Percentiles rank a stretch among this genome's conserved stretches.
phyloP scores from a whole-genome alignment of 2,888 invertebrate species.

The Silvanus unidentatus region DNA sequence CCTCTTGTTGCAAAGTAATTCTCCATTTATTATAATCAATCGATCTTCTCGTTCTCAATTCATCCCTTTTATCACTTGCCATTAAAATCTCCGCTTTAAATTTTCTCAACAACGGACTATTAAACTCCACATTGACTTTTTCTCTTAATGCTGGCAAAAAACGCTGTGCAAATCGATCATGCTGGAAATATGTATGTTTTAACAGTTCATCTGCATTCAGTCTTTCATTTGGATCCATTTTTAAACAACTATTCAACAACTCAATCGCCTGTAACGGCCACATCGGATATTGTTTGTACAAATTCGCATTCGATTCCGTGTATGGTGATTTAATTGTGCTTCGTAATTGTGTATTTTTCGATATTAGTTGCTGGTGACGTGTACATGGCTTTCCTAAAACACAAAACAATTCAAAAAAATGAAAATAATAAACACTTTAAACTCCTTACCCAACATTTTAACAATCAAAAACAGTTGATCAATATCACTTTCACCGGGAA shows the following conservation, averaged over 20 bases:
- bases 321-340: slow-evolving; percentile 39
- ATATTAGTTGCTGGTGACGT: slow-evolving; percentile 47
- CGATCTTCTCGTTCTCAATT: slow-evolving; percentile 20
- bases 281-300: slow-evolving; percentile 44
- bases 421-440: background rate
- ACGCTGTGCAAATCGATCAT: slow-evolving; percentile 60
- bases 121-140: slow-evolving; percentile 59
- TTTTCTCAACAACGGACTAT: slow-evolving; percentile 50
- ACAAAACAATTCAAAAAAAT: too few species aligned
- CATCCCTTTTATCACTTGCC: slow-evolving; percentile 40
- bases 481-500: slow-evolving; percentile 85
- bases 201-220: slow-evolving; percentile 60
- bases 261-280: slow-evolving; percentile 47
- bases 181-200: slow-evolving; percentile 59
- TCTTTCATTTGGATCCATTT: slow-evolving; percentile 61
- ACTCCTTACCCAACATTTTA: slow-evolving; percentile 63
- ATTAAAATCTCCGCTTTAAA: slow-evolving; percentile 40
- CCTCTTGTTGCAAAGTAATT: slow-evolving; percentile 36
- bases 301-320: slow-evolving; percentile 15
- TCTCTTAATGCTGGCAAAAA: slow-evolving; percentile 61
- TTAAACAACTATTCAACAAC: slow-evolving; percentile 48
- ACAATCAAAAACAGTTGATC: slow-evolving; percentile 81
- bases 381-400: slow-evolving; percentile 46
- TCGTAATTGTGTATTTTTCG: slow-evolving; percentile 46
- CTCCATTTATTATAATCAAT: slow-evolving; percentile 32